Evolutionary conservation across 2,113 vertebrate genomes (phyloP).

Genomic region (Bufo gargarizans): DNA sequence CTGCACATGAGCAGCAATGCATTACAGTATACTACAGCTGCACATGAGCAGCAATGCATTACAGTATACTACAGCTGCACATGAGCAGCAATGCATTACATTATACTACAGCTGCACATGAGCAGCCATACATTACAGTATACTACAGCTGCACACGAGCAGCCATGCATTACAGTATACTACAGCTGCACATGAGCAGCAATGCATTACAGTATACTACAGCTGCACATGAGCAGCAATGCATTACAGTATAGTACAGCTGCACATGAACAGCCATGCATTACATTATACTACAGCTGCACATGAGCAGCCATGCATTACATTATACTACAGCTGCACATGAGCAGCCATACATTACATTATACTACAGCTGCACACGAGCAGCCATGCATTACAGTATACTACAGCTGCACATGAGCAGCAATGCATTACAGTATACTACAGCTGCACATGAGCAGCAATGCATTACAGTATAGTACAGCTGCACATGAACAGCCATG

Average conservation of each 20-base stretch:
- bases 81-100: too few species aligned
- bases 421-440: too few species aligned
- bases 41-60: background rate
- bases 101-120: too few species aligned
- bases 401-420: too few species aligned
- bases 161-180: background rate
- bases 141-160: background rate
- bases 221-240: background rate
- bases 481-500: conserved; percentile 5
- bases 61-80: too few species aligned
- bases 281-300: background rate
- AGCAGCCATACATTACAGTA: too few species aligned
- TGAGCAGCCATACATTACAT: too few species aligned
- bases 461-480: too few species aligned
- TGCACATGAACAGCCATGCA: background rate
- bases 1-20: background rate
- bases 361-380: too few species aligned
- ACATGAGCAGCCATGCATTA: background rate
- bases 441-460: too few species aligned
- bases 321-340: background rate
- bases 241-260: background rate
- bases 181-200: background rate
- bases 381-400: too few species aligned
- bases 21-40: background rate
- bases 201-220: background rate